phyloP scores from a whole-genome alignment of 2,797 vertebrate species.

The Cryptoprocta ferox region DNA sequence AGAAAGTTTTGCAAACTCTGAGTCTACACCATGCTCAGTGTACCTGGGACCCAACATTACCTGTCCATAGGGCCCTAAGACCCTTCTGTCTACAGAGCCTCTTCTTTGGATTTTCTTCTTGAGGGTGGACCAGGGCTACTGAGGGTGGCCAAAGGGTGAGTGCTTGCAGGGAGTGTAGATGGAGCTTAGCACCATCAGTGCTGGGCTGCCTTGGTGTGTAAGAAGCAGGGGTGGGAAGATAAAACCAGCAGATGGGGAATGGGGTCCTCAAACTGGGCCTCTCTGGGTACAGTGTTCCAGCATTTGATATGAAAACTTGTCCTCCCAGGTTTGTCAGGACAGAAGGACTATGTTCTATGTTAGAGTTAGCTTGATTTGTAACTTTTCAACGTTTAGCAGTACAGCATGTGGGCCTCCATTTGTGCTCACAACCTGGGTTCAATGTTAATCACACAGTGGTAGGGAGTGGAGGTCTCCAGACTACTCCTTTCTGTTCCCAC shows the following conservation, averaged over 20 bases:
- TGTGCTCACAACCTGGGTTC: neutral
- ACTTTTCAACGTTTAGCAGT: neutral
- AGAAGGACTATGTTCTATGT: neutral
- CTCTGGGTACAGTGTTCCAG: neutral
- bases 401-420: neutral
- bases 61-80: neutral
- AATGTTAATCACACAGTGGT: rapidly evolving
- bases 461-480: neutral
- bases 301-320: neutral
- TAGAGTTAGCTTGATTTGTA: neutral
- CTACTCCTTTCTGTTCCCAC: neutral
- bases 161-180: neutral
- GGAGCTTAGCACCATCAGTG: neutral
- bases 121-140: neutral
- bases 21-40: neutral
- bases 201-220: neutral
- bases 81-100: neutral
- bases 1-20: neutral
- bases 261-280: neutral
- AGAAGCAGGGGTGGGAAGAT: neutral
- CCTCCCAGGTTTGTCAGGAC: neutral
- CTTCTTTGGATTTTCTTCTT: neutral
- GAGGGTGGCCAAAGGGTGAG: neutral
- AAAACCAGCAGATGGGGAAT: neutral
- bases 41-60: neutral